A percentile compares a stretch with the other conserved stretches of the same genome.
These are phyloP conservation scores for Arion vulgaris DNA, from an alignment of 1,140 invertebrate genomes.

Conservation along the genomic window DNA sequence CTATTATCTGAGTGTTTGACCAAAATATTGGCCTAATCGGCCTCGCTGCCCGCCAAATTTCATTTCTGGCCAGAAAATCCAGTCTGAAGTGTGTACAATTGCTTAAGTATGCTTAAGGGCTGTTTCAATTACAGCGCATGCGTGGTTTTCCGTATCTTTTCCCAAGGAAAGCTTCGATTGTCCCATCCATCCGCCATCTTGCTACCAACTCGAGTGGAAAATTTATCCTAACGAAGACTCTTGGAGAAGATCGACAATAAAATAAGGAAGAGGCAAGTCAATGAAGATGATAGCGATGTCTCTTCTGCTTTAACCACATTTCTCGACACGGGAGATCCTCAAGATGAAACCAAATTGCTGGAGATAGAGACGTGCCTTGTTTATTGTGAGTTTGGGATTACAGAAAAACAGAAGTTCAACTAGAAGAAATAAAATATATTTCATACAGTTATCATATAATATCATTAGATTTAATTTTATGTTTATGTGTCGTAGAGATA, in stretches of 20 bases:
- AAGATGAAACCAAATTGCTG: not conserved
- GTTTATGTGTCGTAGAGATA: no score
- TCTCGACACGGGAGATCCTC: not conserved
- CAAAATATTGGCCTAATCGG: constrained; percentile 29
- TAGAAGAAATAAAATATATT: no score
- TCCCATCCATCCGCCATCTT: constrained; percentile 9
- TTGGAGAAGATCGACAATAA: not conserved
- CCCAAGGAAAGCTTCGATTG: constrained; percentile 4
- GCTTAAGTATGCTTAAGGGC: constrained; percentile 33
- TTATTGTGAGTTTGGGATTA: no score
- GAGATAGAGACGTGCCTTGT: not conserved
- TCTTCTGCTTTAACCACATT: not conserved
- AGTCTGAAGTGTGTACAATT: constrained; percentile 19
- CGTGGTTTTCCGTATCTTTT: not conserved
- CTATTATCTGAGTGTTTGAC: constrained; percentile 22
- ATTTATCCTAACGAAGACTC: constrained; percentile 17
- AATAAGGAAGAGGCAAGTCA: constrained; percentile 7
- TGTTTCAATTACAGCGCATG: constrained; percentile 9
- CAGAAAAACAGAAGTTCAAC: no score
- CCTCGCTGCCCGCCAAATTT: constrained; percentile 18
- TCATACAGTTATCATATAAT: no score
- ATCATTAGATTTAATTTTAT: no score
- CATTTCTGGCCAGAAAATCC: constrained; percentile 1
- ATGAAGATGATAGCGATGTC: not conserved
- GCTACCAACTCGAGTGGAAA: constrained; percentile 21